phyloP scores from a whole-genome alignment of 2,113 vertebrate genomes.

The Nettapus auritus region DNA sequence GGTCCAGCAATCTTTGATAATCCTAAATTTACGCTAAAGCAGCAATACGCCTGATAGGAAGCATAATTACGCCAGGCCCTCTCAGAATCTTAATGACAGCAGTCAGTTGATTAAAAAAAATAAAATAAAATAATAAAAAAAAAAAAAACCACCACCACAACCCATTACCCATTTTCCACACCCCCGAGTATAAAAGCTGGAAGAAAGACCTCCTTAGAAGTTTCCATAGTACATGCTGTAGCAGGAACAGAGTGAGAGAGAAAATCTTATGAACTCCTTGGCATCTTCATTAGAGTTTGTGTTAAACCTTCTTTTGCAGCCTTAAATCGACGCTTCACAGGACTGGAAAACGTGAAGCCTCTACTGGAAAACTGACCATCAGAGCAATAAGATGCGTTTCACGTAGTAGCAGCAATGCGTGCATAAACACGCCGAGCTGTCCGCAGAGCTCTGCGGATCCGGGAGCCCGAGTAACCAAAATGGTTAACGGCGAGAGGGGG shows the following conservation, averaged over 20 bases:
- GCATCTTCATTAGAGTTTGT: background rate
- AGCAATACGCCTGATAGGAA: fast-evolving
- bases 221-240: fast-evolving
- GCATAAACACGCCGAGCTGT: background rate
- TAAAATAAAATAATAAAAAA: too few species aligned
- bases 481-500: fast-evolving
- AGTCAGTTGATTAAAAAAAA: background rate
- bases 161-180: background rate
- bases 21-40: background rate
- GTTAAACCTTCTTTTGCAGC: background rate
- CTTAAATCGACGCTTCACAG: background rate
- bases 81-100: background rate
- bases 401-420: fast-evolving
- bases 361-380: background rate
- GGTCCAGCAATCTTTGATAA: background rate
- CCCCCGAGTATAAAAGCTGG: fast-evolving
- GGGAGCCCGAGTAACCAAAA: background rate
- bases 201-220: background rate
- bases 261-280: background rate
- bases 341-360: fast-evolving
- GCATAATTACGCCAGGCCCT: background rate
- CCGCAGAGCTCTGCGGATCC: background rate
- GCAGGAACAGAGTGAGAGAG: fast-evolving
- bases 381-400: fast-evolving
- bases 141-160: background rate